A percentile compares a stretch with the other conserved stretches of the same genome.
These are phyloP conservation scores for Oscheius myriophilus DNA, from an alignment of 2,888 invertebrate genomes.

Conservation along the genomic window DNA sequence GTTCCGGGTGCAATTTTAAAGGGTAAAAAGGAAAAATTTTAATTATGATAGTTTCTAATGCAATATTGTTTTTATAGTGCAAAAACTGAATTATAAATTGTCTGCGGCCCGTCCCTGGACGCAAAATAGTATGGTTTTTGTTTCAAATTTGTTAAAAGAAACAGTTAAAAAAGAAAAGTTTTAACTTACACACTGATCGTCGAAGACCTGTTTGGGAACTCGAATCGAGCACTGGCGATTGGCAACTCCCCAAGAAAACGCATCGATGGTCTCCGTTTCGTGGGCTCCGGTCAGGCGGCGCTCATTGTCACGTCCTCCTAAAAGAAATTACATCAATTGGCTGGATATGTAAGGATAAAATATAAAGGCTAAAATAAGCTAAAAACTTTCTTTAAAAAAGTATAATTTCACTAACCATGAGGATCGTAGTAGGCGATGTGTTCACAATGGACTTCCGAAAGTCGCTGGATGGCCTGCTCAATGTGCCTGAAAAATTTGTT, in stretches of 20 bases:
- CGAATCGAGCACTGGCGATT: conserved; percentile 85
- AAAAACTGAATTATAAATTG: no score
- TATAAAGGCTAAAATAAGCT: no score
- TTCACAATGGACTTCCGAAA: conserved; percentile 87
- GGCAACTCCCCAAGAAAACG: conserved; percentile 79
- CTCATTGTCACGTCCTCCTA: conserved; percentile 88
- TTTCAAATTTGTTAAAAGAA: no score
- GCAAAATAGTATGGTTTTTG: no score
- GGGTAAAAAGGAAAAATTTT: no score
- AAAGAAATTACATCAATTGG: conserved; percentile 72
- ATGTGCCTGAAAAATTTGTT: conserved; percentile 77
- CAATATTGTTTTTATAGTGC: no score
- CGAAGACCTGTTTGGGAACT: conserved; percentile 84
- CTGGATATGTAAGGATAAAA: neutral
- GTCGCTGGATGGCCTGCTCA: conserved; percentile 90
- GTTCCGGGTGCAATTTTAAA: no score
- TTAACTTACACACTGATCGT: conserved; percentile 59
- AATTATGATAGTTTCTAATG: no score
- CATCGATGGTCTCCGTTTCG: conserved; percentile 94
- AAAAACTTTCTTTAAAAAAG: neutral
- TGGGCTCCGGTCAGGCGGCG: conserved; percentile 90
- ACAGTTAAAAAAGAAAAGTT: no score
- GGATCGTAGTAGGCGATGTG: conserved; percentile 96
- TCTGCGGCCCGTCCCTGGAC: no score
- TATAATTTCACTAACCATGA: conserved; percentile 69